These are phyloP conservation scores for Heterochromis multidens DNA, from an alignment of 2,113 vertebrate genomes.

Conservation along the genomic window DNA sequence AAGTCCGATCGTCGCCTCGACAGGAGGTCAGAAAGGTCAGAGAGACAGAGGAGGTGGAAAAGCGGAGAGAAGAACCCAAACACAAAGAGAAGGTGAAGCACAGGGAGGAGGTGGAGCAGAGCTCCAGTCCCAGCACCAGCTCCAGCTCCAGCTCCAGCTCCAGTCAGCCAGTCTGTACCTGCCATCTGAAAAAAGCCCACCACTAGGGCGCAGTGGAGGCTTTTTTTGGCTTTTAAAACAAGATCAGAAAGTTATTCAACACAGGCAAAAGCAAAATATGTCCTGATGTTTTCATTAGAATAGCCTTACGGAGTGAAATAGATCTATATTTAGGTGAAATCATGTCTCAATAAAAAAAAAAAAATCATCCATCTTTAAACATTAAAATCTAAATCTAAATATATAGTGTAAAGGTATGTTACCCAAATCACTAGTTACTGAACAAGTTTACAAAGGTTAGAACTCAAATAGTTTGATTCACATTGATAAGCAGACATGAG, in stretches of 20 bases:
- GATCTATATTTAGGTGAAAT: not conserved
- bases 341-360: not conserved
- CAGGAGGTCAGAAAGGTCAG: slow-evolving; percentile 65
- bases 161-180: slow-evolving; percentile 69
- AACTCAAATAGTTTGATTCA: not conserved
- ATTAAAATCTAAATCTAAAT: not conserved
- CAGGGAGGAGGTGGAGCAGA: slow-evolving; percentile 60
- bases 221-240: not conserved
- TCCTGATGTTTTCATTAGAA: not conserved
- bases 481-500: not conserved
- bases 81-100: slow-evolving; percentile 56
- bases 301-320: not conserved
- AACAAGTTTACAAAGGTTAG: not conserved
- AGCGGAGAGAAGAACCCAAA: slow-evolving; percentile 62
- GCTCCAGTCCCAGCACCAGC: slow-evolving; percentile 38
- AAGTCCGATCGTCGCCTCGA: slow-evolving; percentile 45
- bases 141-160: slow-evolving; percentile 36
- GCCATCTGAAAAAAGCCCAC: slow-evolving; percentile 71
- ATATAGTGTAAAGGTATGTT: not conserved
- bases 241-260: not conserved
- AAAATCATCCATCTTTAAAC: not conserved
- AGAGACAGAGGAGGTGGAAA: slow-evolving; percentile 65
- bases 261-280: not conserved
- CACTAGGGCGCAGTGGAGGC: slow-evolving; percentile 17
- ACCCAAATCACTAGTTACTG: not conserved